phyloP scores from a whole-genome alignment of 2,797 vertebrate genomes.

The Macrochelys suwanniensis region DNA sequence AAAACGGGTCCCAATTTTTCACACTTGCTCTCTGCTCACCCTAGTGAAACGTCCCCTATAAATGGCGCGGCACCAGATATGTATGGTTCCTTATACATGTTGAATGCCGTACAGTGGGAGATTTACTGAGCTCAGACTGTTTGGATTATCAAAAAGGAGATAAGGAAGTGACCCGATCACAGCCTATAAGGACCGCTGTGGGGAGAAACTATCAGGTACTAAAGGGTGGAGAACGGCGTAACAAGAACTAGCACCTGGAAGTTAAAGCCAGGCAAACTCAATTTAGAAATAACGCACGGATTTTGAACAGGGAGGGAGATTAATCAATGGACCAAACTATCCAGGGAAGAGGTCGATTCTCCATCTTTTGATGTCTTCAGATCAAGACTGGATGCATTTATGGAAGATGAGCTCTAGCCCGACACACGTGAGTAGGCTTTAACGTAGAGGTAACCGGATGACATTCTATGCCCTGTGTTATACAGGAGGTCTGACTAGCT shows the following conservation, averaged over 20 bases:
- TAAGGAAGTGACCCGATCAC: background rate
- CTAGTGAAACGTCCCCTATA: no score
- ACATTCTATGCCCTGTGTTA: background rate
- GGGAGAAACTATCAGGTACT: no score
- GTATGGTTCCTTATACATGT: background rate
- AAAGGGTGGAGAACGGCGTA: background rate
- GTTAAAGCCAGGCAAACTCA: background rate
- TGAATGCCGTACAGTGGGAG: background rate
- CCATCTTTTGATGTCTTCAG: background rate
- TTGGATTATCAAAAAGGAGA: background rate
- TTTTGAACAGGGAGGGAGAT: background rate
- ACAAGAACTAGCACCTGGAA: background rate
- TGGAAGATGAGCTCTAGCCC: background rate
- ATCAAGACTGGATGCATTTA: background rate
- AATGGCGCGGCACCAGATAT: background rate
- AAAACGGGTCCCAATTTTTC: no score
- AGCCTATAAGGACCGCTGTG: accelerated
- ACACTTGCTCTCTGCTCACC: no score
- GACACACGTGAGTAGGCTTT: background rate
- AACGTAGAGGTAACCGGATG: background rate
- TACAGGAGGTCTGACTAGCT: background rate
- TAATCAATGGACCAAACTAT: background rate
- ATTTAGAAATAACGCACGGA: background rate
- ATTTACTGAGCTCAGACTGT: background rate
- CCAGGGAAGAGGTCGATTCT: background rate